A percentile compares a stretch with the other conserved stretches of the same genome.
These are phyloP conservation scores for Oscheius sp. DNA, from an alignment of 2,888 invertebrate species.

Conservation along the genomic window DNA sequence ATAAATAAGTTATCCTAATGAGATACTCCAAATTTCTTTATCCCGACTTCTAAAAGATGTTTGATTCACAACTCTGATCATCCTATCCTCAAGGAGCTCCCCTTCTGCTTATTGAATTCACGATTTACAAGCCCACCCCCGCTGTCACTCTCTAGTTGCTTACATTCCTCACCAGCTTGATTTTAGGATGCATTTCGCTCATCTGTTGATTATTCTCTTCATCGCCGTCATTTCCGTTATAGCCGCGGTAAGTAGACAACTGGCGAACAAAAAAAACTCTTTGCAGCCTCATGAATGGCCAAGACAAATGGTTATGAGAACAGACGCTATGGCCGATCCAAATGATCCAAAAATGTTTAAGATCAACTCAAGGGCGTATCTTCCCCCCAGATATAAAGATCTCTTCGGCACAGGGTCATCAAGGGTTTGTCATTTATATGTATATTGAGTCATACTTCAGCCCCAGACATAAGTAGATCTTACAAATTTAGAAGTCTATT, in stretches of 20 bases:
- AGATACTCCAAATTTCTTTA: no score
- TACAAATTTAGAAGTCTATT: no score
- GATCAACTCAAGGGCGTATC: conserved; percentile 15
- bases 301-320: conserved; percentile 9
- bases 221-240: not conserved
- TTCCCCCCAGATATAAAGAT: conserved; percentile 23
- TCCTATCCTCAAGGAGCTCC: conserved; percentile 9
- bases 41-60: no score
- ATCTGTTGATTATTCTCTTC: not conserved
- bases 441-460: no score
- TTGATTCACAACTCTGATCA: no score
- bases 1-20: no score
- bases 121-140: no score
- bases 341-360: not conserved
- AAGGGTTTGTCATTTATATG: not conserved
- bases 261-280: not conserved
- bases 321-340: not conserved
- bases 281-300: conserved; percentile 19
- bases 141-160: no score
- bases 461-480: no score
- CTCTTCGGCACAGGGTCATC: conserved; percentile 19
- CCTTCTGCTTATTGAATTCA: conserved; percentile 19
- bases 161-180: no score
- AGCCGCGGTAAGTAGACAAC: conserved; percentile 1
- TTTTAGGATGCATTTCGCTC: not conserved